Evolutionary conservation across 2,113 vertebrate species (phyloP).

Genomic region (Tenebrosternarchus preto): DNA sequence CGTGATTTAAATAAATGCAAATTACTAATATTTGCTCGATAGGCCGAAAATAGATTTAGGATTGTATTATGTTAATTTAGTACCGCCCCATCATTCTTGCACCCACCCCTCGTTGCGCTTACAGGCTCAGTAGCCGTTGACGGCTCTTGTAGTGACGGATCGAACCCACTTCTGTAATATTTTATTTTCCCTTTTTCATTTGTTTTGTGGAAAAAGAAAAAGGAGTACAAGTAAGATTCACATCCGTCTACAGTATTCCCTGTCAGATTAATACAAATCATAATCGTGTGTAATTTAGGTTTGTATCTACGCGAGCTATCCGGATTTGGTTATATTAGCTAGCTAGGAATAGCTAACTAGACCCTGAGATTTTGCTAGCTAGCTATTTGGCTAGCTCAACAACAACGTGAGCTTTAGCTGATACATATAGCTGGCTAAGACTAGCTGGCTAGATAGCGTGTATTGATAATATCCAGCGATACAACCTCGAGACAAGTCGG

Average conservation of each 20-base stretch:
- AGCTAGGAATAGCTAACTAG: not conserved
- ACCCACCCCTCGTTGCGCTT: constrained; percentile 58
- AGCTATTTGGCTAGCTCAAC: constrained; percentile 57
- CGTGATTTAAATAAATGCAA: constrained; percentile 39
- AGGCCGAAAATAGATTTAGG: constrained; percentile 24
- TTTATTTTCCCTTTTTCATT: constrained; percentile 74
- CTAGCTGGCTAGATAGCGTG: constrained; percentile 51
- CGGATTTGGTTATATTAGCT: constrained; percentile 19
- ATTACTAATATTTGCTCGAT: constrained; percentile 17
- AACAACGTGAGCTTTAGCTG: constrained; percentile 32
- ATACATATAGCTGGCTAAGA: constrained; percentile 10
- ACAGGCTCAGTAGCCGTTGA: constrained; percentile 77
- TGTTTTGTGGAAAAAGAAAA: constrained; percentile 70
- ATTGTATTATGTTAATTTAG: constrained; percentile 47
- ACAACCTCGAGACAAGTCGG: constrained; percentile 81
- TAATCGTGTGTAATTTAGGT: constrained; percentile 34
- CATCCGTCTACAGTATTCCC: constrained; percentile 46
- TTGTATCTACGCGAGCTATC: constrained; percentile 32
- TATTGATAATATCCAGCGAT: constrained; percentile 69
- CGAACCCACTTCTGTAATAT: constrained; percentile 60
- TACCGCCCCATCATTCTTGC: constrained; percentile 40
- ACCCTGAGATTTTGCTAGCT: constrained; percentile 55
- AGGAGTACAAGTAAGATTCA: constrained; percentile 73
- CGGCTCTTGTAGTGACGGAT: constrained; percentile 78
- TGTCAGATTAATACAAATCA: not conserved